These are phyloP conservation scores for Drosophila niveifrons DNA, from an alignment of 2,888 invertebrate species.

Conservation along the genomic window DNA sequence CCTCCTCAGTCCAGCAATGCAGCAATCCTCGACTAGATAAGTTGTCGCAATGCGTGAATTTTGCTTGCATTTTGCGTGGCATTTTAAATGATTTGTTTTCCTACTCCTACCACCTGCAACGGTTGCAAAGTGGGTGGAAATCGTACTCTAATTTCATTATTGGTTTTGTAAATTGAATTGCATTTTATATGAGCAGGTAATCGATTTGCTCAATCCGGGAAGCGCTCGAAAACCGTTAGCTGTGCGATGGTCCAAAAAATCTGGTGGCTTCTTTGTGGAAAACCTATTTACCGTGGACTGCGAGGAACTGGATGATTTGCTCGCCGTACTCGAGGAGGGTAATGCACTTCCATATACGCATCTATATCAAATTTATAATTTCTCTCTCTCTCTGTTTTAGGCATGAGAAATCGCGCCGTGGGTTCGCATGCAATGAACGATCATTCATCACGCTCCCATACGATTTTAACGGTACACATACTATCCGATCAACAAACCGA, in stretches of 20 bases:
- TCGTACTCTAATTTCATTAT: constrained; percentile 46
- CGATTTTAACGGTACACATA: constrained; percentile 93
- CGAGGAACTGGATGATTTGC: constrained; percentile 95
- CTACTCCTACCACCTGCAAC: constrained; percentile 4
- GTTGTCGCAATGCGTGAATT: constrained; percentile 57
- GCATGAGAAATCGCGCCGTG: constrained; percentile 95
- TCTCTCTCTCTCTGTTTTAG: constrained; percentile 84
- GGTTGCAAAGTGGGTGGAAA: background rate
- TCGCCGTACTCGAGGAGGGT: constrained; percentile 98
- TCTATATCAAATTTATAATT: background rate
- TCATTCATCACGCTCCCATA: constrained; percentile 95
- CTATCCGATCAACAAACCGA: constrained; percentile 93
- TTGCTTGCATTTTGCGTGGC: constrained; percentile 66
- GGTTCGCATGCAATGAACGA: constrained; percentile 97
- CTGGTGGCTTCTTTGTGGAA: constrained; percentile 96
- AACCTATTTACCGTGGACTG: constrained; percentile 98
- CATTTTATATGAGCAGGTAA: constrained; percentile 88
- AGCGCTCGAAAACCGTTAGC: constrained; percentile 91
- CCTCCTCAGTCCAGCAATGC: background rate
- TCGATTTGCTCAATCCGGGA: constrained; percentile 96
- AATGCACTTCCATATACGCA: constrained; percentile 48
- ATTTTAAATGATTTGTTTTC: constrained; percentile 79
- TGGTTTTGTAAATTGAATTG: constrained; percentile 65
- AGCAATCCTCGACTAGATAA: constrained; percentile 14
- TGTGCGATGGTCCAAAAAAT: constrained; percentile 97